Conservation (phyloP, 2,113 vertebrate species). For the Pogonocichla stellata region DNA sequence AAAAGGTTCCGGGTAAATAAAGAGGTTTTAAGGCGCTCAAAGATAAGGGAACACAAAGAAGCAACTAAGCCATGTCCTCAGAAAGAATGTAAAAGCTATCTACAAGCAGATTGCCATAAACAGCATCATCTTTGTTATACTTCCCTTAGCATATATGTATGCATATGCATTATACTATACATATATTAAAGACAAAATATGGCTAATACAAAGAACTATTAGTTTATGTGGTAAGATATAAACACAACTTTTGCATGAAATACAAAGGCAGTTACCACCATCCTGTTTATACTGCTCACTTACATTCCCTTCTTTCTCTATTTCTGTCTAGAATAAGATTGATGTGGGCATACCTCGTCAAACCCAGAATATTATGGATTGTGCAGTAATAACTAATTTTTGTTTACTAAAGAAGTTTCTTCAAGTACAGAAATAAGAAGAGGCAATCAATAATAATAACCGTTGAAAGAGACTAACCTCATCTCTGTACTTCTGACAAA, state of each 20-base stretch:
- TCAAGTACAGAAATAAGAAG: neutral
- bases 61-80: neutral
- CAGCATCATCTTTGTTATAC: neutral
- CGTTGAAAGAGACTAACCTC: conserved; percentile 71
- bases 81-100: neutral
- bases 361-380: neutral
- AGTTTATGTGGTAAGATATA: neutral
- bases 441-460: neutral
- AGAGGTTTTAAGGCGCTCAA: neutral
- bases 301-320: neutral
- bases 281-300: neutral
- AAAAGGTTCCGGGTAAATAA: neutral
- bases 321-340: neutral
- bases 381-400: neutral
- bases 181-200: neutral
- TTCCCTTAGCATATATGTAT: neutral
- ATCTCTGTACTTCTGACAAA: conserved; percentile 83
- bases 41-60: neutral
- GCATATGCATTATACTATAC: neutral
- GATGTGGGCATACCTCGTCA: neutral
- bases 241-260: neutral
- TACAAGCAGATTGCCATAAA: neutral
- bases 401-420: neutral
- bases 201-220: neutral
- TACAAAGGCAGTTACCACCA: neutral